phyloP scores from a whole-genome alignment of 2,797 vertebrate species.

The Channa striata region DNA sequence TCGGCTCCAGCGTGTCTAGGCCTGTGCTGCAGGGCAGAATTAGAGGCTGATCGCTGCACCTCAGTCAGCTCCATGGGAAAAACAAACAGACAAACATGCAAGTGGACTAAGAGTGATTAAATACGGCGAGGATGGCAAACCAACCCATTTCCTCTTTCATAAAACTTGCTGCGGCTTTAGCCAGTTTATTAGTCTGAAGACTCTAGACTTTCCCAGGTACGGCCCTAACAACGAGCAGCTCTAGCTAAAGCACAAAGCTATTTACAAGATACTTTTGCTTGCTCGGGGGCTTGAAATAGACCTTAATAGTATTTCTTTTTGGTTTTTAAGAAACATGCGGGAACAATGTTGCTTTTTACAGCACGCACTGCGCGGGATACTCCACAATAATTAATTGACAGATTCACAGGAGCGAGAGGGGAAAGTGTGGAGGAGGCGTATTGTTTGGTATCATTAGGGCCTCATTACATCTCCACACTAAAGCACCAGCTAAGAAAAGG shows the following conservation, averaged over 20 bases:
- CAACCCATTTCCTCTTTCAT: conserved; percentile 45
- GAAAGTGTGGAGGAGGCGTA: conserved; percentile 35
- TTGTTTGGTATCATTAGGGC: conserved; percentile 64
- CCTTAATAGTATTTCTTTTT: conserved; percentile 29
- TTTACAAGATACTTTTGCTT: conserved; percentile 47
- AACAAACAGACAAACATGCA: conserved; percentile 8
- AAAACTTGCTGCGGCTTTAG: conserved; percentile 24
- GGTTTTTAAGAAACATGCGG: conserved; percentile 18
- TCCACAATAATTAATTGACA: conserved; percentile 40
- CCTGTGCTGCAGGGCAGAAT: background rate
- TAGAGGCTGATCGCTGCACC: background rate
- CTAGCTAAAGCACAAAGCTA: conserved; percentile 30
- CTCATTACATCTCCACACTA: conserved; percentile 57
- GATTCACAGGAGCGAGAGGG: conserved; percentile 5
- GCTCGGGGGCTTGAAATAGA: conserved; percentile 10
- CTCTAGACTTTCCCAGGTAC: conserved; percentile 23
- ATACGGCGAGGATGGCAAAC: background rate
- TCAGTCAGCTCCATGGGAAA: conserved; percentile 13
- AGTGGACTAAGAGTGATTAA: background rate
- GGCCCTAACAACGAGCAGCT: conserved; percentile 30
- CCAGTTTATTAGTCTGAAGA: conserved; percentile 24
- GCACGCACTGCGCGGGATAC: conserved; percentile 26
- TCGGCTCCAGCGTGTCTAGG: background rate
- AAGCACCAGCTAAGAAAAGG: conserved; percentile 7
- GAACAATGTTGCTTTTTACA: conserved; percentile 46